Evolutionary conservation across 2,797 vertebrate genomes (phyloP), one percentile per base, ranked within the genome.

Genomic region (Darevskia nairensis): DNA sequence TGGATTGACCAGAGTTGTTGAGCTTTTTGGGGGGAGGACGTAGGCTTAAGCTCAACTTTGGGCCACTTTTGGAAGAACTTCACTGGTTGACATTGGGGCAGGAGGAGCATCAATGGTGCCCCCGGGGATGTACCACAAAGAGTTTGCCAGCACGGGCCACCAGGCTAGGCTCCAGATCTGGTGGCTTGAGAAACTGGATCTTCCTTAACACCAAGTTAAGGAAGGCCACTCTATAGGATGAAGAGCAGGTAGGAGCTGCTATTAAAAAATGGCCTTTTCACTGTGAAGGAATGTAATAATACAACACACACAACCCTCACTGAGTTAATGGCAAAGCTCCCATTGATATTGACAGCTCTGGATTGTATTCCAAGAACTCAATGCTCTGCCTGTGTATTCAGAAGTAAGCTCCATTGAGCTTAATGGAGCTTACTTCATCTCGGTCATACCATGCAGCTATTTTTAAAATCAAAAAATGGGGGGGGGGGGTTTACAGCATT

Each of bases 391-490:
- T 55, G 44, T 39, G 66, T 80, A 35, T 23, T 81, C 41, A 76
- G 17, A 50, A 66, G 15, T 46, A 66, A 50, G 41, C 27, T 35
- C 41, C n/a, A 66, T 23, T 80, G 21, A 46, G 4, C 11, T 64
- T 64, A 80, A 29, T 64, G 50, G 13, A 61, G 59, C 21, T 71
- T 55, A 71, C 9, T 80, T 91, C 86, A 82, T 93, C 88, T 91
- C 81, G 90, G 88, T 94, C 85, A 75, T 64, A 82, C 23, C 82
- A 85, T 85, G 3, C 85, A 72, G 85, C 89, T 79, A 80, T 87
- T 89, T 93, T 72, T 86, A 90, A 35, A 89, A 86, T 81, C 50
- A 15, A 82, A 72, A 72, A 75, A 66, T 6, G 89, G 82, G 69
- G 29, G 69, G 1, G 11, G 75, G 66, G 21, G 3, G 21, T n/a